Percentiles rank a stretch among this genome's conserved stretches.
Conservation (phyloP, 2,113 vertebrate genomes). For the Pampusana beccarii region DNA sequence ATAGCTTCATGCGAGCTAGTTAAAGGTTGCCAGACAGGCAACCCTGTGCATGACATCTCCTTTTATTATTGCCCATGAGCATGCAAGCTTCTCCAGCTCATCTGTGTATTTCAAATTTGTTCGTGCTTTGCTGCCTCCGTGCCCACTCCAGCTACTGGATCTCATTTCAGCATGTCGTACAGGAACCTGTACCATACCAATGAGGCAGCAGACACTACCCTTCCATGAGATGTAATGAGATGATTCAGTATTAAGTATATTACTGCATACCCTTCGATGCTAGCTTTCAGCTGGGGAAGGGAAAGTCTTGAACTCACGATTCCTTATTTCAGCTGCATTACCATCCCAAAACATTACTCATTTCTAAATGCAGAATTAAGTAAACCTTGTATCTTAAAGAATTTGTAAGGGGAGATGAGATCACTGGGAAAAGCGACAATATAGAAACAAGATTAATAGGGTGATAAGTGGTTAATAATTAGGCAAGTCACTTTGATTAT, state of each 20-base stretch:
- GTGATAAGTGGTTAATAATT: neutral
- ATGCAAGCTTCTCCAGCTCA: neutral
- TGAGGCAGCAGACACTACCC: neutral
- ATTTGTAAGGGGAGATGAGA: neutral
- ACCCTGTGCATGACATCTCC: neutral
- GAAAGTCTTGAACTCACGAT: neutral
- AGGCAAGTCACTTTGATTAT: neutral
- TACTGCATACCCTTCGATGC: neutral
- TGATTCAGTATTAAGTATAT: neutral
- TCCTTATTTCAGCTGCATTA: neutral
- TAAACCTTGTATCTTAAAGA: neutral
- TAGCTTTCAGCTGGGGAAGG: neutral
- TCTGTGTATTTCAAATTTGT: neutral
- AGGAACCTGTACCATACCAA: neutral
- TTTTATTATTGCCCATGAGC: neutral
- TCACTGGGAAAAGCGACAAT: neutral
- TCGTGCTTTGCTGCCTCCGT: neutral
- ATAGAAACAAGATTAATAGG: neutral
- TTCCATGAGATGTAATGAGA: neutral
- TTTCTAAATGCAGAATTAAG: neutral
- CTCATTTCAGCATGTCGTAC: rapidly evolving
- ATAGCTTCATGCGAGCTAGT: neutral
- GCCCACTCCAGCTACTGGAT: neutral
- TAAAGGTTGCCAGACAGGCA: neutral
- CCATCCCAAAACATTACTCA: neutral